Evolutionary conservation across 2,888 invertebrate genomes (phyloP).

Genomic region (Drosophila mettleri): DNA sequence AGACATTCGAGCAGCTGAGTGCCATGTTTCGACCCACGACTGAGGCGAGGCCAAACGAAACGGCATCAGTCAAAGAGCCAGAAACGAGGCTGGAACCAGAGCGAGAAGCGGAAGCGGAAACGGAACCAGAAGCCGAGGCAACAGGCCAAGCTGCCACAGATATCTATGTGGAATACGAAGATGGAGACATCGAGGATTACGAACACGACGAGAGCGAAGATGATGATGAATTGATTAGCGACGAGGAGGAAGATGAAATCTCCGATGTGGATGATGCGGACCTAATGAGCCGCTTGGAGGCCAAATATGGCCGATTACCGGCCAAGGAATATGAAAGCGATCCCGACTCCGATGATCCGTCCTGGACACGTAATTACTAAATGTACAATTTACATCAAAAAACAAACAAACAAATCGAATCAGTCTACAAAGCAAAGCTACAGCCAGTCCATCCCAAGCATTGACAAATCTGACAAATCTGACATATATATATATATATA

Average conservation of each 20-base stretch:
- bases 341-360: conserved; percentile 84
- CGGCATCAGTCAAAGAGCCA: not conserved
- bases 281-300: conserved; percentile 89
- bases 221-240: conserved; percentile 71
- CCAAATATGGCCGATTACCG: conserved; percentile 90
- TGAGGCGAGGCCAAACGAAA: conserved; percentile 5
- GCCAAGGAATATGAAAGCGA: conserved; percentile 86
- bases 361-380: conserved; percentile 85
- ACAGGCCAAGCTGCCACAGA: conserved; percentile 48
- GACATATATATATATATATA: conserved; percentile 12
- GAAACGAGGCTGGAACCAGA: conserved; percentile 12
- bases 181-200: conserved; percentile 59
- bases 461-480: conserved; percentile 39
- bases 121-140: conserved; percentile 4
- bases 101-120: conserved; percentile 3
- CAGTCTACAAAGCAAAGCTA: conserved; percentile 34
- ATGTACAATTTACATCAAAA: conserved; percentile 59
- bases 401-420: conserved; percentile 17
- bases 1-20: conserved; percentile 83
- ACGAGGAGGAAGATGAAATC: conserved; percentile 86
- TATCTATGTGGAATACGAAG: conserved; percentile 73
- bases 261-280: conserved; percentile 90
- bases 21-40: conserved; percentile 75
- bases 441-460: conserved; percentile 39
- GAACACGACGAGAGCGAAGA: conserved; percentile 55